Percentiles rank a stretch among this genome's conserved stretches.
Evolutionary conservation across 2,113 vertebrate genomes (phyloP).

Genomic region (Axis porcinus): DNA sequence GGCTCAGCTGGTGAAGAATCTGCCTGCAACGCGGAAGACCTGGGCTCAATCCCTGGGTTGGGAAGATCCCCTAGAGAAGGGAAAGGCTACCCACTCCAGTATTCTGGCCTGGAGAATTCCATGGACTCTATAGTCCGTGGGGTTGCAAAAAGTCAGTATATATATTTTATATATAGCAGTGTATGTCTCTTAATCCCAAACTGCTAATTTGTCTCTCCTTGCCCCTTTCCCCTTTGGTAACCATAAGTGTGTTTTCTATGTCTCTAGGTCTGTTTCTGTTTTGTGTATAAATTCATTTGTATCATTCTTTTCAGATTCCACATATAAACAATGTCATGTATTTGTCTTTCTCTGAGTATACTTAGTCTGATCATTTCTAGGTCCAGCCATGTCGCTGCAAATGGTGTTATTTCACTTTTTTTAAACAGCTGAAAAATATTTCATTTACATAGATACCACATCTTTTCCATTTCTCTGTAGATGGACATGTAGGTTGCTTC

Average conservation of each 20-base stretch:
- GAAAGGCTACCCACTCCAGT: background rate
- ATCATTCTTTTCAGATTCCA: background rate
- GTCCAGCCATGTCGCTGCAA: background rate
- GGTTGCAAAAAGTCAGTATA: background rate
- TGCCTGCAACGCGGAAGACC: fast-evolving
- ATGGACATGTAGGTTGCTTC: background rate
- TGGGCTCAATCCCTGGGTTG: background rate
- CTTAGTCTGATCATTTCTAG: background rate
- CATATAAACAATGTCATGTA: background rate
- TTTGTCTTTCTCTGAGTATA: background rate
- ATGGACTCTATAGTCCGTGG: background rate
- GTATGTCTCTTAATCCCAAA: background rate
- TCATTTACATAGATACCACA: background rate
- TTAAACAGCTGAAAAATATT: background rate
- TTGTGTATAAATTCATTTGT: background rate
- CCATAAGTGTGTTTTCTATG: background rate
- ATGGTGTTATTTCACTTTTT: background rate
- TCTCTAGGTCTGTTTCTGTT: background rate
- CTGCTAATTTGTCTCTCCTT: background rate
- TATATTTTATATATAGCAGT: background rate
- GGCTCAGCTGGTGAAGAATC: background rate
- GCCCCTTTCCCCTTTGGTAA: background rate
- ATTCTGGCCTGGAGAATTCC: background rate
- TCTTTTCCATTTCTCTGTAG: background rate
- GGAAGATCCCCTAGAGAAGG: background rate